Base-by-base conservation (phyloP, 1,140 invertebrate genomes). In the Listronotus oregonensis region DNA sequence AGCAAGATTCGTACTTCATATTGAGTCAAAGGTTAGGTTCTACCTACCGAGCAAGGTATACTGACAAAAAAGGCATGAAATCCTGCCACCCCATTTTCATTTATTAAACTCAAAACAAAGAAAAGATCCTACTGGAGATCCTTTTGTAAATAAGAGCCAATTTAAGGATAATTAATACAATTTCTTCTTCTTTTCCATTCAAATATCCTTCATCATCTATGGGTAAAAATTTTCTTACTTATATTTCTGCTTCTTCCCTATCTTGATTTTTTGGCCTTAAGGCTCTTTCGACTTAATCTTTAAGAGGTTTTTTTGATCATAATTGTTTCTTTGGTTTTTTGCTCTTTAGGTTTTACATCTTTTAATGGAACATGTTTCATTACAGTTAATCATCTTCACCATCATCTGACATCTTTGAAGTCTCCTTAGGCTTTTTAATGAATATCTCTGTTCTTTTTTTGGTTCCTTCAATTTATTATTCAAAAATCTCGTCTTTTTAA, bases 161-260 rank as follows among this genome's bases (percentile, higher is more conserved):
- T n/a, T n/a, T n/a, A n/a, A n/a, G n/a, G n/a, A n/a, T n/a, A n/a
- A 42, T 58, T 12, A 66, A 18, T 5, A 44, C 14, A 31, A 58
- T 52, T 58, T 61, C 54, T 31, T 67, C 0, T 40, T 57, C 15
- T 14, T 49, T 58, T 63, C 52, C 44, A 43, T 58, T 49, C 65
- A 70, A 37, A 3, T 57, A 43, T 50, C 32, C 14, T 58, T 62
- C 39, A 37, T 40, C n/a, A 52, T 51, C 47, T n/a, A 44, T 15
- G 7, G 62, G 62, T 12, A 66, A 39, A 34, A 42, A 74, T 71
- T 89, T 90, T 70, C 88, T 69, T 6, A 73, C 60, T 18, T 58
- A 59, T 15, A 73, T 39, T 66, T 75, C 63, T 9, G 62, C 62
- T 31, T 56, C 61, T 2, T 10, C 44, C 46, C 55, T 63, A 21